Conservation (phyloP, 2,797 vertebrate species). For the Meda fulgida region DNA sequence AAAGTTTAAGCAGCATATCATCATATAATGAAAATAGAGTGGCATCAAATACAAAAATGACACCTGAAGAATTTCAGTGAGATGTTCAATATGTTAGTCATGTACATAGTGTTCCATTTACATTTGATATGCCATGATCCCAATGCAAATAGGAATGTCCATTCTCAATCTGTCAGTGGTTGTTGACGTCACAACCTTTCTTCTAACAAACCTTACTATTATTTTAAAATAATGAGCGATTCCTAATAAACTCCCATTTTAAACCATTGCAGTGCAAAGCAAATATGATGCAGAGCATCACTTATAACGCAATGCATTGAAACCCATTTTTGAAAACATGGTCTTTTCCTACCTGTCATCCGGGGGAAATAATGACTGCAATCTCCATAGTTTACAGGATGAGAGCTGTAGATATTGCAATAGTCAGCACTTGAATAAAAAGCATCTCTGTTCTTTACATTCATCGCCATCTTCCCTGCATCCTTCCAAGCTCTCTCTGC, state of each 20-base stretch:
- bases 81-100: neutral
- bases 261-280: conserved; percentile 1
- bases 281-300: conserved; percentile 44
- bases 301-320: conserved; percentile 30
- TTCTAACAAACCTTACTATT: neutral
- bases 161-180: neutral
- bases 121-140: neutral
- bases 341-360: conserved; percentile 76
- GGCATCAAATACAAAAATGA: neutral
- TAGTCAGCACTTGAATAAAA: conserved; percentile 77
- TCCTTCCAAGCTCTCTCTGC: conserved; percentile 69
- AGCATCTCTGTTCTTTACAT: conserved; percentile 76
- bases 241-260: neutral
- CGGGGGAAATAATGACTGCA: conserved; percentile 77
- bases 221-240: neutral
- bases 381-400: conserved; percentile 72
- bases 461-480: conserved; percentile 82
- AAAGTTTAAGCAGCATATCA: neutral
- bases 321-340: conserved; percentile 7
- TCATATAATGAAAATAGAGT: neutral
- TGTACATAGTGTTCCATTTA: conserved; percentile 5
- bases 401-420: conserved; percentile 75
- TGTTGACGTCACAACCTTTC: neutral
- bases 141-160: neutral
- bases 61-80: neutral